Percentiles rank a stretch among this genome's conserved stretches.
phyloP scores from a whole-genome alignment of 1,140 invertebrate species.

The Lasioglossum albipes region DNA sequence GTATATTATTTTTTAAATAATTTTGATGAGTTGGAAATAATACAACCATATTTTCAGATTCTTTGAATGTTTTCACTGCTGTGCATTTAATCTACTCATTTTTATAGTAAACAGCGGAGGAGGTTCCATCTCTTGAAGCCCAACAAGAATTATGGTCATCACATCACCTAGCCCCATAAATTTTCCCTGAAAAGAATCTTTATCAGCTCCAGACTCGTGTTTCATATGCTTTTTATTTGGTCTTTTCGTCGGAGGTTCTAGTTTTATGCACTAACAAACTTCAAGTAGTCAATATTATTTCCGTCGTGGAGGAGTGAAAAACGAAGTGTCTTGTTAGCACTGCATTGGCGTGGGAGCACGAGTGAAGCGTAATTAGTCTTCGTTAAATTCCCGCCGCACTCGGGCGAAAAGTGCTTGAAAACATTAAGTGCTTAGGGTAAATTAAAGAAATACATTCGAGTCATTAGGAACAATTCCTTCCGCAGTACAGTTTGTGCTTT shows the following conservation, averaged over 20 bases:
- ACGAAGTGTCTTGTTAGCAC: background rate
- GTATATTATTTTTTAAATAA: too few species aligned
- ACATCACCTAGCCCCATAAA: background rate
- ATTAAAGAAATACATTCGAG: too few species aligned
- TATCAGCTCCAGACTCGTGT: background rate
- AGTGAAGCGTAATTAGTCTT: slow-evolving; percentile 4
- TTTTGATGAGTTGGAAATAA: too few species aligned
- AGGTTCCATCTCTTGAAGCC: background rate
- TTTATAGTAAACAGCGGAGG: background rate
- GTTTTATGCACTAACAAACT: background rate
- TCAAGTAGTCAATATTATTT: background rate
- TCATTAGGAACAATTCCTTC: too few species aligned
- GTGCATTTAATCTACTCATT: too few species aligned
- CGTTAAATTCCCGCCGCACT: too few species aligned
- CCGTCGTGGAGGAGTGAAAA: background rate
- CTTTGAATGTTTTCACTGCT: too few species aligned
- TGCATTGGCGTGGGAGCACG: background rate
- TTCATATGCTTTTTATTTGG: background rate
- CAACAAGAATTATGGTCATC: background rate
- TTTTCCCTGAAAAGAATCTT: background rate
- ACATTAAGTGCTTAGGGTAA: too few species aligned
- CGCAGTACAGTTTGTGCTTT: too few species aligned
- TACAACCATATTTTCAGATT: too few species aligned
- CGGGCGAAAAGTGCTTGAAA: too few species aligned
- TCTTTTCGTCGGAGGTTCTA: background rate